phyloP scores from a whole-genome alignment of 2,888 invertebrate genomes.

The Pedicia rivosa region DNA sequence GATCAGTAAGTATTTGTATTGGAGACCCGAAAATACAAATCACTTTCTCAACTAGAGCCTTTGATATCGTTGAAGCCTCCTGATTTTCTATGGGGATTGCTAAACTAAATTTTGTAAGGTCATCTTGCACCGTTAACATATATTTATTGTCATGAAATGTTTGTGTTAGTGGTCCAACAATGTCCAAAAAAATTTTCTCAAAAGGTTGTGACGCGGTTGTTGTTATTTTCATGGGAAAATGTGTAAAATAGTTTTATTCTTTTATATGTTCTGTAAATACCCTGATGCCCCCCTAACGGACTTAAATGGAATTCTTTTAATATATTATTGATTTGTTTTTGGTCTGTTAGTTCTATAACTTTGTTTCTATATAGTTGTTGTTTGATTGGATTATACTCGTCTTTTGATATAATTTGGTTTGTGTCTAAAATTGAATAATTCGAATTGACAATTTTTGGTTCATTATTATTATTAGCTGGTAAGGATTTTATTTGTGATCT shows the following conservation, averaged over 20 bases:
- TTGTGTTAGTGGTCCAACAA: conserved; percentile 17
- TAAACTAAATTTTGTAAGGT: conserved; percentile 16
- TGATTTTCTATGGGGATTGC: conserved; percentile 17
- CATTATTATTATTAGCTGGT: no score
- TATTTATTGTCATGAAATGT: conserved; percentile 15
- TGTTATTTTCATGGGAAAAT: conserved; percentile 19
- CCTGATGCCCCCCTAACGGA: conserved; percentile 13
- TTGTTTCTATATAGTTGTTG: no score
- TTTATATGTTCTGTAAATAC: conserved; percentile 15
- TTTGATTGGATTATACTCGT: no score
- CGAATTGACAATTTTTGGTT: no score
- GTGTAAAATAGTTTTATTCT: conserved; percentile 16
- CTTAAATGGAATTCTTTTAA: conserved; percentile 10
- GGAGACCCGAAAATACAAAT: no score
- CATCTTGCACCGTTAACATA: conserved; percentile 16
- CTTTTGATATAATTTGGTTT: no score
- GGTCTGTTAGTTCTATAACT: no score
- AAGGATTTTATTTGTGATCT: no score
- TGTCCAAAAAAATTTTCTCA: conserved; percentile 17
- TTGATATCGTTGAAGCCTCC: conserved; percentile 19
- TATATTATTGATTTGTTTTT: conserved; percentile 10
- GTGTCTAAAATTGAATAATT: no score
- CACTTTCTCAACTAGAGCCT: no score
- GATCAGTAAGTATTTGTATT: no score
- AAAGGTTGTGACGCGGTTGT: conserved; percentile 17